A percentile compares a stretch with the other conserved stretches of the same genome.
phyloP scores from a whole-genome alignment of 2,113 vertebrate genomes.

The Fukomys damarensis region DNA sequence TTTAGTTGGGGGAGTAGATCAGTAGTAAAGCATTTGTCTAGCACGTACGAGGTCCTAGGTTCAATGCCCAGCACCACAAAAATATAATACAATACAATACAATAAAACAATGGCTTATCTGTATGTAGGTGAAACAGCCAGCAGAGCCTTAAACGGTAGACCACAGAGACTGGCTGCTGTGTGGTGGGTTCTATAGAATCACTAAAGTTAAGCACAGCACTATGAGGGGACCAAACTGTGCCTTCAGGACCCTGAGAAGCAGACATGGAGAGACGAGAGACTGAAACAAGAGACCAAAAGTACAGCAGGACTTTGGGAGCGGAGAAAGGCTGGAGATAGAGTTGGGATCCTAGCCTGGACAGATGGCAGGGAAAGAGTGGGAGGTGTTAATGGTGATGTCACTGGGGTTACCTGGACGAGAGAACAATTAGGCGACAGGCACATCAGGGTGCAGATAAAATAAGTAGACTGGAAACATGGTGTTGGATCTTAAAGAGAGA shows the following conservation, averaged over 20 bases:
- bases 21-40: not conserved
- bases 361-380: not conserved
- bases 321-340: not conserved
- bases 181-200: not conserved
- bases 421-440: not conserved
- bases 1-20: not conserved
- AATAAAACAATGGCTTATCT: not conserved
- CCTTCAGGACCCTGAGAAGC: not conserved
- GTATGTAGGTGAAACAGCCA: not conserved
- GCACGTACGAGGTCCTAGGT: not conserved
- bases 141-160: not conserved
- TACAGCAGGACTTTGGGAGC: fast-evolving
- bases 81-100: not conserved
- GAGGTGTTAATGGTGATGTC: not conserved
- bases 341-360: not conserved
- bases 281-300: not conserved
- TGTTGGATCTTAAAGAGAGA: not conserved
- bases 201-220: not conserved
- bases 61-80: not conserved
- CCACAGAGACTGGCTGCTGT: not conserved
- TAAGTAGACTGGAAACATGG: not conserved
- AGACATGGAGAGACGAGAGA: not conserved
- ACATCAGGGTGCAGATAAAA: not conserved
- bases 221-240: not conserved
- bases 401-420: not conserved